Evolutionary conservation across 2,888 invertebrate genomes (phyloP).

Genomic region (Ligdia adustata): DNA sequence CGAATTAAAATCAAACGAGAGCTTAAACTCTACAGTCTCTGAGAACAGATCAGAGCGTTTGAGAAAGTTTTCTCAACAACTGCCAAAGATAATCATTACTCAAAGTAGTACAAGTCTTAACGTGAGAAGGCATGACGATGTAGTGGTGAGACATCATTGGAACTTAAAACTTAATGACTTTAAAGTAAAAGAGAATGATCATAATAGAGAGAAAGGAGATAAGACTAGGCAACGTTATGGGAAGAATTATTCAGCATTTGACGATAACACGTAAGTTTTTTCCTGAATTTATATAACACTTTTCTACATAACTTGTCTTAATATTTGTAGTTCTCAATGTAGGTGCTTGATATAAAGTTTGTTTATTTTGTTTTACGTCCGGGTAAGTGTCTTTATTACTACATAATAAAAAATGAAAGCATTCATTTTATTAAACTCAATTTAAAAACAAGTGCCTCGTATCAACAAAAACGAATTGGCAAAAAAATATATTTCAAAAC

Average conservation of each 20-base stretch:
- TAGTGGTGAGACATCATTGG: conserved; percentile 9
- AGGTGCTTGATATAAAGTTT: no score
- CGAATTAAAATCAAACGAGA: conserved; percentile 56
- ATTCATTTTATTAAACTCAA: no score
- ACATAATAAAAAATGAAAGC: no score
- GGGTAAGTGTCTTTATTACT: no score
- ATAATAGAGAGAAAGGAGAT: neutral
- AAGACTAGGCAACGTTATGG: conserved; percentile 4
- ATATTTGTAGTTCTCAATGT: no score
- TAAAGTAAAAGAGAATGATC: conserved; percentile 4
- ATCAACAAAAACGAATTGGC: no score
- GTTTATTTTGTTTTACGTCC: no score
- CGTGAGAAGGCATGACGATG: conserved; percentile 26
- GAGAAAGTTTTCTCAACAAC: conserved; percentile 63
- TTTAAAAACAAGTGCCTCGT: no score
- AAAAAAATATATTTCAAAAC: no score
- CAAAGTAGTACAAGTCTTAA: conserved; percentile 66
- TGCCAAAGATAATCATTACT: conserved; percentile 74
- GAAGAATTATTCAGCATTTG: conserved; percentile 13
- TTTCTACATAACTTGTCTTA: no score
- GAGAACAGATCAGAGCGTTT: conserved; percentile 63
- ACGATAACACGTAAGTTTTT: conserved; percentile 14
- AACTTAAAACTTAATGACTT: conserved; percentile 17
- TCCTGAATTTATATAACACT: neutral
- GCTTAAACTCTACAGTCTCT: conserved; percentile 49